Conservation (phyloP, 1,140 invertebrate species). For the Protaetia brevitarsis region DNA sequence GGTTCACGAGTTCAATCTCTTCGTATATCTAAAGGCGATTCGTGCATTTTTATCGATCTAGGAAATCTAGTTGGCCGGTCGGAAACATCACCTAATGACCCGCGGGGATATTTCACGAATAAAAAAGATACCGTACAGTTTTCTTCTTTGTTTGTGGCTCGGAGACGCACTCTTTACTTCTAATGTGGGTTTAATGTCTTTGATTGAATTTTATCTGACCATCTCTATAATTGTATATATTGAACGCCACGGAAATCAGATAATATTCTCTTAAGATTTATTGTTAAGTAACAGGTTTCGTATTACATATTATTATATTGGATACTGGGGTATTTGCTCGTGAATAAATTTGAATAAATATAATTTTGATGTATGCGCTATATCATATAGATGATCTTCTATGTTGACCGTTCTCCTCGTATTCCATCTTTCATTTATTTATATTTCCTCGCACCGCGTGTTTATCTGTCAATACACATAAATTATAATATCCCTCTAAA, state of each 20-base stretch:
- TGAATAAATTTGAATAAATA: conserved; percentile 21
- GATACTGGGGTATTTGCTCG: conserved; percentile 6
- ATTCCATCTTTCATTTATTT: conserved; percentile 14
- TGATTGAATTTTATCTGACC: conserved; percentile 3
- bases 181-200: conserved; percentile 20
- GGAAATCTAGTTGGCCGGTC: conserved; percentile 10
- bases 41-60: conserved; percentile 18
- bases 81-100: neutral
- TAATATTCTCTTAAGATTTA: conserved; percentile 18
- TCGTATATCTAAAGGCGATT: neutral
- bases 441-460: conserved; percentile 10
- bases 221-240: conserved; percentile 12
- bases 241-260: conserved; percentile 1
- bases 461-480: conserved; percentile 17
- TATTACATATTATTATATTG: conserved; percentile 18
- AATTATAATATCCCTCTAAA: conserved; percentile 16
- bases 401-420: conserved; percentile 4
- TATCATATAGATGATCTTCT: neutral
- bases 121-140: neutral
- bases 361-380: neutral
- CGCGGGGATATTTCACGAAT: neutral
- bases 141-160: neutral
- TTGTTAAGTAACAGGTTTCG: conserved; percentile 16
- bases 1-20: conserved; percentile 9
- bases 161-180: neutral